Evolutionary conservation across 2,797 vertebrate genomes (phyloP).

Genomic region (Enteromius fasciolatus): DNA sequence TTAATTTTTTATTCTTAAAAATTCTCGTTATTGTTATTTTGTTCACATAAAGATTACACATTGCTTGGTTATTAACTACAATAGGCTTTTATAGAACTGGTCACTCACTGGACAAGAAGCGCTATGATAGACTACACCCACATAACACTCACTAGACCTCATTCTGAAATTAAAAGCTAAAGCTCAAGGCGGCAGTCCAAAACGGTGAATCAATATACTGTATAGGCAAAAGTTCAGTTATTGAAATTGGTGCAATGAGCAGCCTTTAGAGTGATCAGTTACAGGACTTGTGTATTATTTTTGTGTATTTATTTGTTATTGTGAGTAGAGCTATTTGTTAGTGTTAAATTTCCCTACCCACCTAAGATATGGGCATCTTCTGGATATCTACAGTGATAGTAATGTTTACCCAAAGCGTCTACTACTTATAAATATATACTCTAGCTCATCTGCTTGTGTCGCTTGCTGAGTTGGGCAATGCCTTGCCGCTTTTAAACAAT

Average conservation of each 20-base stretch:
- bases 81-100: neutral
- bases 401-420: neutral
- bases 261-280: neutral
- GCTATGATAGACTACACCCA: neutral
- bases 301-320: neutral
- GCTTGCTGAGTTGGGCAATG: neutral
- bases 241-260: neutral
- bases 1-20: too few species aligned
- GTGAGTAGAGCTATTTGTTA: neutral
- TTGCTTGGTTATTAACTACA: neutral
- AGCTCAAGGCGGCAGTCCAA: neutral
- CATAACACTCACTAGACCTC: too few species aligned
- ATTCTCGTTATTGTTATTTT: too few species aligned
- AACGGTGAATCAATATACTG: neutral
- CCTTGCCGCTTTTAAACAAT: neutral
- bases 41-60: neutral
- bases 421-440: neutral
- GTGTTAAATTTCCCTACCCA: neutral
- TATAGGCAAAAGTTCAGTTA: neutral
- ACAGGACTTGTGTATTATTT: slow-evolving; percentile 10
- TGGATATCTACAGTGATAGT: neutral
- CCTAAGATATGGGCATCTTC: neutral
- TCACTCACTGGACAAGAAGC: neutral
- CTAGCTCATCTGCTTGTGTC: neutral
- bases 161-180: neutral